phyloP scores from a whole-genome alignment of 2,888 invertebrate genomes.

The Drosophila villosipedis region DNA sequence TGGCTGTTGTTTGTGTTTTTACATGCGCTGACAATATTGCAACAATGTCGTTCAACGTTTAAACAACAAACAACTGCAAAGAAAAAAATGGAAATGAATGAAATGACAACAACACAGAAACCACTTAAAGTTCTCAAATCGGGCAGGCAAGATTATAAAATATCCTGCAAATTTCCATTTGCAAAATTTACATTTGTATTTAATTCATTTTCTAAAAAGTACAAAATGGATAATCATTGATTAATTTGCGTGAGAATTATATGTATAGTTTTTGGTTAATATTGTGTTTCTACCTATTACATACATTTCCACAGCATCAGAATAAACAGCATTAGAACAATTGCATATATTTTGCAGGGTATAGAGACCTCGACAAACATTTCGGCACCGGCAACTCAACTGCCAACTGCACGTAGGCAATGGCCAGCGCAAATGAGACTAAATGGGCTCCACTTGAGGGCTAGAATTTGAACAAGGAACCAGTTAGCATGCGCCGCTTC shows the following conservation, averaged over 20 bases:
- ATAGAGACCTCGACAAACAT: constrained; percentile 38
- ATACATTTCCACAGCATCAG: background rate
- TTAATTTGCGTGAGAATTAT: background rate
- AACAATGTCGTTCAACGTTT: constrained; percentile 63
- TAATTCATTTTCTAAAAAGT: background rate
- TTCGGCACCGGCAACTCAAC: constrained; percentile 36
- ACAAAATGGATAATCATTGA: background rate
- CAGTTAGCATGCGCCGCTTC: constrained; percentile 39
- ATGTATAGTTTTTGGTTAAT: background rate
- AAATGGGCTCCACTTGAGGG: constrained; percentile 35
- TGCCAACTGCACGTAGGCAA: constrained; percentile 61
- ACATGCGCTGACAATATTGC: constrained; percentile 79
- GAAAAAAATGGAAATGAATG: constrained; percentile 14
- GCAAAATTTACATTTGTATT: background rate
- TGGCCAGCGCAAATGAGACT: constrained; percentile 33
- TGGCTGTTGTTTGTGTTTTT: constrained; percentile 59
- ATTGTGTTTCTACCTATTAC: background rate
- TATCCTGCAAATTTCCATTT: background rate
- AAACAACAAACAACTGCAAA: constrained; percentile 55
- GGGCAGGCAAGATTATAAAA: background rate
- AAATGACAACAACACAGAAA: constrained; percentile 28
- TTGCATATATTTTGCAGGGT: background rate
- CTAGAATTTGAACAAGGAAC: constrained; percentile 3
- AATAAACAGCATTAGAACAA: no score
- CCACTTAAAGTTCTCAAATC: background rate